Evolutionary conservation across 2,797 vertebrate species (phyloP), one percentile per base, ranked within the genome.

Genomic region (Muscicapa comitata): DNA sequence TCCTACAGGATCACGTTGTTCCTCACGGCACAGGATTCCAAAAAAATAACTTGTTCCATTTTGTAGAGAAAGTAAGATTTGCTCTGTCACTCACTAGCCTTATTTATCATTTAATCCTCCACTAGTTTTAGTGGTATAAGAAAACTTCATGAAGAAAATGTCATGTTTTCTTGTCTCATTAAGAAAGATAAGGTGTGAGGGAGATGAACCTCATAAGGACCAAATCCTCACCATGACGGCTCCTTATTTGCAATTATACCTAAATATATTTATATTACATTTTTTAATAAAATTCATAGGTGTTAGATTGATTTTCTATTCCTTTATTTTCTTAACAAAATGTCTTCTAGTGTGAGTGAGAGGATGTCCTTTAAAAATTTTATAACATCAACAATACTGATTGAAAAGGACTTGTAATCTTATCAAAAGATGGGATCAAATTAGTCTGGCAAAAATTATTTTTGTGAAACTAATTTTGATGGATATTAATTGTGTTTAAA

Each of bases 401-500:
- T 86, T 74, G 47, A 80, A 92, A 90, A 90, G 57, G 71, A 74
- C 66, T 77, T 77, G 50, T 77, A 93, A 90, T 92, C 66, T 83
- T 68, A 88, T 86, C 72, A 92, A 88, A 86, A 51, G 33, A 65
- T 77, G 57, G 29, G 67, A 93, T 80, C 65, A 86, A 90, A 93
- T 85, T 83, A 95, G 68, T 38, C 61, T 75, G 90, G 86, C 65
- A 77, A 95, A 76, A 80, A 59, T 59, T 86, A 59, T 90, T 92
- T 93, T 86, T 61, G 37, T 3, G 1, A 80, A 86, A 53, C 24
- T 80, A 51, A 74, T 75, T 73, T 53, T 84, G 83, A 86, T 74
- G 45, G 80, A 61, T 62, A 68, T 57, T 86, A 93, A 92, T 61
- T 94, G 42, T 80, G 42, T 90, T 91, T 80, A 68, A 90, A 76